A percentile compares a stretch with the other conserved stretches of the same genome.
These are phyloP conservation scores for Sebastes reedi DNA, from an alignment of 2,797 vertebrate genomes.

Conservation along the genomic window DNA sequence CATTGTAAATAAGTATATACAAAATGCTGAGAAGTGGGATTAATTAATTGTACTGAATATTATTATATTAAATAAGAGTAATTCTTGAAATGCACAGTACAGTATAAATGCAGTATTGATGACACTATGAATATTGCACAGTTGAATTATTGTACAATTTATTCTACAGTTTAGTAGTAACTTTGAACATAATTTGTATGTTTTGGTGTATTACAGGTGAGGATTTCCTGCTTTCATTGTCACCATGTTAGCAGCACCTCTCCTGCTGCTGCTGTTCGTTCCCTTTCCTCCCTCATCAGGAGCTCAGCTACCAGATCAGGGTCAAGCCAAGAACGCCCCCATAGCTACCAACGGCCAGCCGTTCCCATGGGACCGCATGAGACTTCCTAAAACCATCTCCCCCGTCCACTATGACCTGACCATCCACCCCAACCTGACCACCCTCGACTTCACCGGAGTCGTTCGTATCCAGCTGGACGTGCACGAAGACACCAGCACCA, in stretches of 20 bases:
- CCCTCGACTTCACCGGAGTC: conserved; percentile 82
- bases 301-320: conserved; percentile 59
- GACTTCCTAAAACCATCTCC: conserved; percentile 83
- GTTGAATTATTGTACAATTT: too few species aligned
- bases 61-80: too few species aligned
- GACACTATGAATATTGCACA: too few species aligned
- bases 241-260: conserved; percentile 60
- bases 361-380: conserved; percentile 88
- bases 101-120: too few species aligned
- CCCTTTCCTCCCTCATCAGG: conserved; percentile 32
- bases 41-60: too few species aligned
- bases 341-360: conserved; percentile 75
- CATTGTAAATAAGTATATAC: too few species aligned
- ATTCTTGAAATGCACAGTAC: too few species aligned
- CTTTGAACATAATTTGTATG: background rate
- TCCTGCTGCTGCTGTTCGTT: conserved; percentile 55
- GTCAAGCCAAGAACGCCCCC: conserved; percentile 38
- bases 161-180: too few species aligned
- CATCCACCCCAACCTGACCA: conserved; percentile 91
- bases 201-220: conserved; percentile 43
- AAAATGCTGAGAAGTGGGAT: too few species aligned
- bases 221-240: background rate
- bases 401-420: conserved; percentile 88
- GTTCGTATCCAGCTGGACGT: conserved; percentile 82
- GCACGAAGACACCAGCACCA: conserved; percentile 69